Evolutionary conservation across 2,113 vertebrate species (phyloP).

Genomic region (Macroglossus sobrinus): DNA sequence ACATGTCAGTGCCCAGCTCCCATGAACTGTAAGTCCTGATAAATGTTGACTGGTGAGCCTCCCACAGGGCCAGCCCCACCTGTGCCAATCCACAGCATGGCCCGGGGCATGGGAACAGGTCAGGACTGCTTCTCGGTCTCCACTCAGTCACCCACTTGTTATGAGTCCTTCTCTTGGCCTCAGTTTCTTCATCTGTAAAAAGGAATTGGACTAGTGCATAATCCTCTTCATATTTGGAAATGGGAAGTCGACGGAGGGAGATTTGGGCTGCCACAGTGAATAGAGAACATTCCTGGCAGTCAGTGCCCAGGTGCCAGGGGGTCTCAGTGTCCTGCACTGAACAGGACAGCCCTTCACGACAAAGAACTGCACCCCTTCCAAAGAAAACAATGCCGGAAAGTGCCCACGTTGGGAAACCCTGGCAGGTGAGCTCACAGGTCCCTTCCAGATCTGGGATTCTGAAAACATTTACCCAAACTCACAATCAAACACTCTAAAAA

Average conservation of each 20-base stretch:
- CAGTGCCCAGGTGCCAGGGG: neutral
- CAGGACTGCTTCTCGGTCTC: neutral
- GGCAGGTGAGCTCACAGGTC: neutral
- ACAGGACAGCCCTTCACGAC: neutral
- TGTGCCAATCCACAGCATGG: neutral
- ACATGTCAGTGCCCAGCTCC: neutral
- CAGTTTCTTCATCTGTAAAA: neutral
- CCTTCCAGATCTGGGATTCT: neutral
- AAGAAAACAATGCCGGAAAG: neutral
- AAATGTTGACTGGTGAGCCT: neutral
- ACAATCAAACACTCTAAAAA: conserved; percentile 1
- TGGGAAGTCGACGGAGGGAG: neutral
- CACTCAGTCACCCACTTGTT: neutral
- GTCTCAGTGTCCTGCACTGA: neutral
- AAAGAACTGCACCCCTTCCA: neutral
- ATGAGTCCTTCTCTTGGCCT: neutral
- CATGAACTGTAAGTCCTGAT: neutral
- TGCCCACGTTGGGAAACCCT: neutral
- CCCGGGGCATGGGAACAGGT: neutral
- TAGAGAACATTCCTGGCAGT: neutral
- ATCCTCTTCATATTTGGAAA: neutral
- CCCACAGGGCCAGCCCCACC: neutral
- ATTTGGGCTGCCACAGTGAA: neutral
- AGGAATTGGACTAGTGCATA: neutral
- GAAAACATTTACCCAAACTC: neutral